Conservation (phyloP, 1,140 invertebrate genomes). For the silkworm (Bombyx mori) region ASM3026992v2 NC_085111.1:3630001-3630500, state of each 20-base stretch:
- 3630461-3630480: slow-evolving; percentile 1
- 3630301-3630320: no score
- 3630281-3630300: no score
- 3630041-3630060: slow-evolving; percentile 41
- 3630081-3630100: slow-evolving; percentile 59
- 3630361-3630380: no score
- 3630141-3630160: slow-evolving; percentile 23
- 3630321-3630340: no score
- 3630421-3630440: slow-evolving; percentile 4
- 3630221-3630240: no score
- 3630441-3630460: neutral
- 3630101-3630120: slow-evolving; percentile 37
- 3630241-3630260: no score
- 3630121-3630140: slow-evolving; percentile 32
- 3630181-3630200: slow-evolving; percentile 12
- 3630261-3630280: no score
- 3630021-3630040: slow-evolving; percentile 53
- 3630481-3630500: slow-evolving; percentile 2
- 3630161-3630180: slow-evolving; percentile 22
- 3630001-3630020: slow-evolving; percentile 42
- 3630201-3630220: neutral
- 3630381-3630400: neutral
- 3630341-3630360: no score
- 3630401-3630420: slow-evolving; percentile 1
- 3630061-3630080: slow-evolving; percentile 46